phyloP scores from a whole-genome alignment of 2,797 vertebrate genomes.

The Hozukius guyotensis region DNA sequence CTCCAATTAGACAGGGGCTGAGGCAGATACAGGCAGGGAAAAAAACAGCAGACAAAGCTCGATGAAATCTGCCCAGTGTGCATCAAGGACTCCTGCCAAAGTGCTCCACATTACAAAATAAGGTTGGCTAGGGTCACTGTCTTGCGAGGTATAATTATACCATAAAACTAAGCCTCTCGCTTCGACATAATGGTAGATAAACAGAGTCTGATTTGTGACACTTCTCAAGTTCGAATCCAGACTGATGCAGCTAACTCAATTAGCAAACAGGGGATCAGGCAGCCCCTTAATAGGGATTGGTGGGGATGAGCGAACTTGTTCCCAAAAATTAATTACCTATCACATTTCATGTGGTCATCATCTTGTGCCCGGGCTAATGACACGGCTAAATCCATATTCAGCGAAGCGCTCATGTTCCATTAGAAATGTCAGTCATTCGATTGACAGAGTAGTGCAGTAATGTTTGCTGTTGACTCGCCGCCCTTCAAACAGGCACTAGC shows the following conservation, averaged over 20 bases:
- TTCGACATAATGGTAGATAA: slow-evolving; percentile 78
- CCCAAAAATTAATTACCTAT: slow-evolving; percentile 81
- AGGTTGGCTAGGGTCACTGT: slow-evolving; percentile 70
- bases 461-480: slow-evolving; percentile 63
- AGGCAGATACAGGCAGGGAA: slow-evolving; percentile 36
- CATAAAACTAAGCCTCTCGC: slow-evolving; percentile 74
- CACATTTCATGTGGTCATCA: slow-evolving; percentile 78
- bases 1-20: slow-evolving; percentile 60
- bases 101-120: slow-evolving; percentile 61
- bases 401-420: slow-evolving; percentile 64
- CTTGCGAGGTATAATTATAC: slow-evolving; percentile 82
- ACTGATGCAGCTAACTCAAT: slow-evolving; percentile 80
- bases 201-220: slow-evolving; percentile 75
- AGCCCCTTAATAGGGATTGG: slow-evolving; percentile 75
- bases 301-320: slow-evolving; percentile 77
- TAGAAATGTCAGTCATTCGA: slow-evolving; percentile 74
- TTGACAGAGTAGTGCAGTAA: slow-evolving; percentile 64
- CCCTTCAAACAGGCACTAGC: slow-evolving; percentile 61
- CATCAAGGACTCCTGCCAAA: slow-evolving; percentile 59
- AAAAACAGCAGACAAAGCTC: slow-evolving; percentile 49
- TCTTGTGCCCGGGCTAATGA: slow-evolving; percentile 39
- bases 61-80: slow-evolving; percentile 58
- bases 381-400: slow-evolving; percentile 70
- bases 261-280: slow-evolving; percentile 76
- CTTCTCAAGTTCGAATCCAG: slow-evolving; percentile 80